Evolutionary conservation across 2,113 vertebrate genomes (phyloP).

Genomic region (Carassius auratus): DNA sequence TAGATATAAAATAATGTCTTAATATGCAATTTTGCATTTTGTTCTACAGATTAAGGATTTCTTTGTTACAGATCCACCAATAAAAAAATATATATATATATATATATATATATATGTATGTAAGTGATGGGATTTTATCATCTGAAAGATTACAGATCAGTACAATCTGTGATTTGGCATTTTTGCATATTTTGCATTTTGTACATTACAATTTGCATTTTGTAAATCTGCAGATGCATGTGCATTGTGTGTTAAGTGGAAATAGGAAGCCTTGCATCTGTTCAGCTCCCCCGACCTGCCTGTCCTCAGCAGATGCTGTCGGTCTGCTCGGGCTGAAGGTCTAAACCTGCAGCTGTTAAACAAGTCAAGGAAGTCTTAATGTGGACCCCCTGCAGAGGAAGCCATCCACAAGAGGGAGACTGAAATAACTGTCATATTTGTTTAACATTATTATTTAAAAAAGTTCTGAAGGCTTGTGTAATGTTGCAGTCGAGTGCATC

Average conservation of each 20-base stretch:
- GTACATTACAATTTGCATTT: neutral
- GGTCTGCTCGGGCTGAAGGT: slow-evolving; percentile 50
- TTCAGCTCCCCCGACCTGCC: slow-evolving; percentile 55
- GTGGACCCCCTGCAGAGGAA: slow-evolving; percentile 51
- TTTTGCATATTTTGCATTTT: neutral
- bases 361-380: slow-evolving; percentile 43
- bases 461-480: neutral
- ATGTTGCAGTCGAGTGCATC: neutral
- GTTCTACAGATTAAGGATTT: neutral
- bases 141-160: too few species aligned
- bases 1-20: neutral
- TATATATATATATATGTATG: too few species aligned
- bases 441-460: neutral
- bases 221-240: neutral
- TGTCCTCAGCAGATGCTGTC: slow-evolving; percentile 63
- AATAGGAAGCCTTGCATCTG: neutral
- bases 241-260: neutral
- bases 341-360: slow-evolving; percentile 65
- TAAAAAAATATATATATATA: too few species aligned
- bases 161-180: neutral
- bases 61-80: too few species aligned
- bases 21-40: neutral
- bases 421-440: slow-evolving; percentile 55
- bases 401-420: slow-evolving; percentile 45
- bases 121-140: too few species aligned